Evolutionary conservation across 2,888 invertebrate genomes (phyloP), one percentile per base, ranked within the genome.

Genomic region (Drosophila koepferae): DNA sequence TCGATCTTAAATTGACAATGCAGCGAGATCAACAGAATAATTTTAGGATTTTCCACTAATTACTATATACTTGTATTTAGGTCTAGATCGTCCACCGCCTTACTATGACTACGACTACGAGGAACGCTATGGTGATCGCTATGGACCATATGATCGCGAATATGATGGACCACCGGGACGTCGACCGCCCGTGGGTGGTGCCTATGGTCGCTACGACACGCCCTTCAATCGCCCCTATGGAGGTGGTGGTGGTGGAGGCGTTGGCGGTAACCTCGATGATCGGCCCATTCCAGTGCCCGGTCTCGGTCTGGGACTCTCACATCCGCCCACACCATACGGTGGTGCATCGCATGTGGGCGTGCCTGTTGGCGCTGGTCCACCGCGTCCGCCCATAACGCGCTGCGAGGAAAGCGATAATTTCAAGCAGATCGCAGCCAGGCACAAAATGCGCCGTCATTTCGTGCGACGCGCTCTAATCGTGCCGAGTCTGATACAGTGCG

Each of bases 341-440:
- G 68, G 79, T 2, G 69, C 51, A 18, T 62, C 53, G 12, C 89
- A 88, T 62, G 66, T 72, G 12, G 83, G 82, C 14, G 64, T 82
- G 20, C 90, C 86, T 2, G 93, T 93, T 0, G 93, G 92, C 53
- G 91, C 87, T 23, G 93, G 91, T 18, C 82, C 92, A 14, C 93
- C 94, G 2, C 92, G 94, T 6, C 93, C 94, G 8, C 93, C 94
- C 41, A 90, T 92, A 6, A 94, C 93, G 43, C 94, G 97, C 74
- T 97, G 97, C 90, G 97, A 97, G 82, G 97, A 97, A 64, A 95
- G 94, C 49, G 97, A 97, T 86, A 96, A 95, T 89, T 97, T 97
- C 91, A 96, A 96, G 91, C 97, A 97, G 94, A 95, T 97, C 34
- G 97, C 97, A 34, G 94, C 95, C 20, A 94, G 96, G 71, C 96